Conservation (phyloP, 2,888 invertebrate species). For the Miltochrista miniata region DNA sequence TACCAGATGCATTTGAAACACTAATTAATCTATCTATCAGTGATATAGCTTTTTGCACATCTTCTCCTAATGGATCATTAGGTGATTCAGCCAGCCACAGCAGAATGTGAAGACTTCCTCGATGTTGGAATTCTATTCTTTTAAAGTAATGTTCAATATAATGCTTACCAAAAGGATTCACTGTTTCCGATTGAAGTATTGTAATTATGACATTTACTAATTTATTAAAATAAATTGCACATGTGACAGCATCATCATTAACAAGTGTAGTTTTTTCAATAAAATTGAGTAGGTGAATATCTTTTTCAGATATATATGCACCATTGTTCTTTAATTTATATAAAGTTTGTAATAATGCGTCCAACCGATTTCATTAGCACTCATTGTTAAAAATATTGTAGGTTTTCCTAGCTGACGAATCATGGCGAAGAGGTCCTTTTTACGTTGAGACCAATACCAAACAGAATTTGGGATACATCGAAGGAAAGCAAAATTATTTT, state of each 20-base stretch:
- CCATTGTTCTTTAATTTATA: neutral
- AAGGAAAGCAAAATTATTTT: slow-evolving; percentile 41
- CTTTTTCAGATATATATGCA: neutral
- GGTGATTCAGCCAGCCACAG: slow-evolving; percentile 47
- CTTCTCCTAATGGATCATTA: neutral
- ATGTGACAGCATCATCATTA: slow-evolving; percentile 38
- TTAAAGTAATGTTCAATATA: slow-evolving; percentile 33
- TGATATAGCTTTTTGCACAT: slow-evolving; percentile 17
- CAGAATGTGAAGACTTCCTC: slow-evolving; percentile 49
- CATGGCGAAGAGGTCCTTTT: slow-evolving; percentile 50
- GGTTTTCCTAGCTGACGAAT: slow-evolving; percentile 53
- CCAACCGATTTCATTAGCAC: slow-evolving; percentile 49
- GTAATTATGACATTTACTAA: slow-evolving; percentile 35
- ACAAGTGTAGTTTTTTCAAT: slow-evolving; percentile 6
- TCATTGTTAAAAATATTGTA: slow-evolving; percentile 47
- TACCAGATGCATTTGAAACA: slow-evolving; percentile 33
- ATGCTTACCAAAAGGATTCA: neutral
- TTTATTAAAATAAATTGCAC: slow-evolving; percentile 43
- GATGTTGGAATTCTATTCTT: slow-evolving; percentile 50
- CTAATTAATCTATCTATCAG: slow-evolving; percentile 40
- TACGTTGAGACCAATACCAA: slow-evolving; percentile 42
- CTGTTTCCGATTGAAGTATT: slow-evolving; percentile 26
- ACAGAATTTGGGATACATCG: slow-evolving; percentile 42
- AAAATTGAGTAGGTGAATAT: neutral
- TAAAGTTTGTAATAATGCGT: slow-evolving; percentile 3